Conservation (phyloP, 2,888 invertebrate genomes). For the Agonum fuliginosum region DNA sequence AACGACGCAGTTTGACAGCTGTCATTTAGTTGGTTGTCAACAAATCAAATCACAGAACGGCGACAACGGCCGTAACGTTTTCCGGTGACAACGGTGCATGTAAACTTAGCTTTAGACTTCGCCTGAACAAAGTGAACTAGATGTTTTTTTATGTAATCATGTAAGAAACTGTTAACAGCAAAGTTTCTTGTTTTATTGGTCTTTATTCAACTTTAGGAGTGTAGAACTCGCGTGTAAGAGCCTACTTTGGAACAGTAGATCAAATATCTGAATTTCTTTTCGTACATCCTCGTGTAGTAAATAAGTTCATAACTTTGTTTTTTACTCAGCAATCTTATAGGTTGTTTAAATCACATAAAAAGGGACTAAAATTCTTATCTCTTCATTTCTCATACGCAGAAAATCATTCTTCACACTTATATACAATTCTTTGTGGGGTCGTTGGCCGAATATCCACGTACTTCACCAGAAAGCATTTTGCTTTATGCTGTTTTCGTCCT, state of each 20-base stretch:
- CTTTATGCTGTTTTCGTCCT: neutral
- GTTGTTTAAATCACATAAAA: neutral
- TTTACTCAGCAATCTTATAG: neutral
- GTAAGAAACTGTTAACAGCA: neutral
- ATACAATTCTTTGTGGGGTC: neutral
- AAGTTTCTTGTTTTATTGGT: neutral
- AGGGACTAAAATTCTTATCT: neutral
- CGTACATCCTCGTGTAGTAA: too few species aligned
- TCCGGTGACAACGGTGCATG: too few species aligned
- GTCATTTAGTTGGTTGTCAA: too few species aligned
- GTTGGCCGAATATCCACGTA: neutral
- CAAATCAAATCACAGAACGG: too few species aligned
- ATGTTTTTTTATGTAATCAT: too few species aligned
- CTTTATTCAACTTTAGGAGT: neutral
- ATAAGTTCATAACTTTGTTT: slow-evolving; percentile 1
- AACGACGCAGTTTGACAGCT: too few species aligned
- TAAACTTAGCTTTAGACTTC: too few species aligned
- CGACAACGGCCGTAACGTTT: too few species aligned
- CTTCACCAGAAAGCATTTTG: neutral
- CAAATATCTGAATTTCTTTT: neutral
- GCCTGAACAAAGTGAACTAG: too few species aligned
- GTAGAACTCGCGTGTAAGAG: neutral
- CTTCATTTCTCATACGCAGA: neutral
- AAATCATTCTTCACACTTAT: slow-evolving; percentile 4
- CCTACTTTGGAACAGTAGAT: too few species aligned